Evolutionary conservation across 2,113 vertebrate genomes (phyloP).

Genomic region (Willisornis vidua): DNA sequence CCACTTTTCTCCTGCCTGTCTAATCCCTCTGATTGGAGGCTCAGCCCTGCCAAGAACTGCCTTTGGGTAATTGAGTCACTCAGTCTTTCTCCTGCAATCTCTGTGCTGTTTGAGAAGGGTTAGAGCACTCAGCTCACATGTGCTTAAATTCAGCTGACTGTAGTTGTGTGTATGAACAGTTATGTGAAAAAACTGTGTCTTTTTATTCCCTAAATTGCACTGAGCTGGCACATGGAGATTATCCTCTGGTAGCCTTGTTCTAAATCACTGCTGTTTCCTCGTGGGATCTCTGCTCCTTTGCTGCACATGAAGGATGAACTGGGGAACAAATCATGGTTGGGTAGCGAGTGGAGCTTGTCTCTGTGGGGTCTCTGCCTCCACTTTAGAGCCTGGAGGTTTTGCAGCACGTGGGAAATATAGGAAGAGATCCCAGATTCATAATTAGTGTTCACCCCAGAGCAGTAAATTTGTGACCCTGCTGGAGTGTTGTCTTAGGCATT

Average conservation of each 20-base stretch:
- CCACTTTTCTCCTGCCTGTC: neutral
- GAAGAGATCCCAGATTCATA: neutral
- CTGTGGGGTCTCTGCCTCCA: neutral
- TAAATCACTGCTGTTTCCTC: neutral
- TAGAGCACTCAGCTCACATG: neutral
- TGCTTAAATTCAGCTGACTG: neutral
- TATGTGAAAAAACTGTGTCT: neutral
- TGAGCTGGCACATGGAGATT: neutral
- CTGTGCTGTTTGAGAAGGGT: neutral
- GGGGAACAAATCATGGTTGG: neutral
- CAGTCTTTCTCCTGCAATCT: neutral
- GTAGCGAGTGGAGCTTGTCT: neutral
- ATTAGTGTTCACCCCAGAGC: neutral
- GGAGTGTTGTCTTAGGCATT: neutral
- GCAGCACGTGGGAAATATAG: neutral
- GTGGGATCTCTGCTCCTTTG: neutral
- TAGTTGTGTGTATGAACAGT: neutral
- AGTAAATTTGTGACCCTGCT: neutral
- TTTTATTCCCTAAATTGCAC: neutral
- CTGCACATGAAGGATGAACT: rapidly evolving
- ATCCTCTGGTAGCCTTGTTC: neutral
- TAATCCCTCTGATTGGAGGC: neutral
- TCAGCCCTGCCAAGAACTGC: neutral
- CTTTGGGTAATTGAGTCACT: neutral
- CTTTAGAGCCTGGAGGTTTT: neutral